Evolutionary conservation across 1,140 invertebrate species (phyloP), one percentile per base, ranked within the genome.

Genomic region (Hycleus phaleratus): DNA sequence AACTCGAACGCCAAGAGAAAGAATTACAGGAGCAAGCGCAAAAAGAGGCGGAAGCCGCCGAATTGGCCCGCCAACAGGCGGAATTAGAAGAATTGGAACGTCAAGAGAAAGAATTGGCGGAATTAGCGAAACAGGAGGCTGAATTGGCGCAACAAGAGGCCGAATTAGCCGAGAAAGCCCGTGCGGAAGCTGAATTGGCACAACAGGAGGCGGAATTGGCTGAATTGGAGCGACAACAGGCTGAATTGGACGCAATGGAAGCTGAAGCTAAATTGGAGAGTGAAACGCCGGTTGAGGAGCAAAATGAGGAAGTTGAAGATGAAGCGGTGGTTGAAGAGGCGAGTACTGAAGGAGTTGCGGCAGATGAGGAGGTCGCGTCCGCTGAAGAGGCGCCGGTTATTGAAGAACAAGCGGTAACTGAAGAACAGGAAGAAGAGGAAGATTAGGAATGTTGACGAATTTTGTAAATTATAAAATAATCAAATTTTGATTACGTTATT

Each of bases 61-160:
- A 82, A 56, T 77, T 81, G 45, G 80, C 80, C 6, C 77, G 76
- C 68, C 80, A 82, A 73, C 80, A 82, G 68, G 77, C 77, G 4
- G 81, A 82, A 70, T 53, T 79, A n/a, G 76, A 74, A 3, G 81
- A 81, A 55, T 69, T 82, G 44, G 80, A 80, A 56, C 72, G 79
- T 61, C 81, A 82, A 63, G 75, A 76, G 43, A 77, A 77, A 40
- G 79, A 81, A 63, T 68, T 82, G 38, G 81, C 81, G 52, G 81
- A 83, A 69, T 73, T 75, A 26, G 79, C 78, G 7, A 73, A 73
- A 48, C 72, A 77, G 59, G 75, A 32, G 1, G 32, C 32, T 3
- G 69, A 57, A 70, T 32, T 52, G 40, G 62, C 54, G 40, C 53
- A 61, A 58, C 44, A 56, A 32, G 58, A 60, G 40, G 63, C 59